Base-by-base conservation (phyloP, 2,797 vertebrate genomes). In the Poecilia velifera region DNA sequence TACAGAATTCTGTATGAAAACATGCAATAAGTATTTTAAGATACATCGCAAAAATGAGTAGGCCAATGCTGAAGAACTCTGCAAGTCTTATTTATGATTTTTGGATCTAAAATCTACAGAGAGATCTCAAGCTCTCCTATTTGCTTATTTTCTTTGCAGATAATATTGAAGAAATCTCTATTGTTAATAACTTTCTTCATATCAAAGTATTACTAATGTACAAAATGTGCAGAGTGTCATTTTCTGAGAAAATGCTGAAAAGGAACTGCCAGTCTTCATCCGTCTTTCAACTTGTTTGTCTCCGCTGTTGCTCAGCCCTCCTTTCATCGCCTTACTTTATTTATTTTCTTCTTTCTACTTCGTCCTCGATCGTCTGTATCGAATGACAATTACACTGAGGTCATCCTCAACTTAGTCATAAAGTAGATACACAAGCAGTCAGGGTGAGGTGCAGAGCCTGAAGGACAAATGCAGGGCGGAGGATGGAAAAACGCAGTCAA, bases 351-450 rank as follows among this genome's bases (percentile, higher is more conserved):
- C 78, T 81, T 73, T 78, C 64, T 81, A 71, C 72, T 76, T 71
- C 47, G 43, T 73, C 47, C 73, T 74, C 84, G 46, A 88, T 78
- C 73, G 81, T 86, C 83, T 87, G 43, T 45, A 88, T 87, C 82
- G 79, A 72, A 82, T 85, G 74, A 86, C 72, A 83, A 57, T 86
- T 78, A 82, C 57, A 41, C 45, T 25, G 10, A 0, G 71, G 59
- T 86, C 82, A 59, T 80, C 79, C 87, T 76, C 85, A 72, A 77
- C 62, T 22, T 31, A 78, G 74, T 39, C 79, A 77, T 72, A 57
- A 74, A 80, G 76, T 70, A 57, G 74, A 41, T 39, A 51, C 77
- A 88, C 55, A 81, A 84, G 87, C 28, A 85, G 76, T 86, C 22
- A 16, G 72, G 64, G 49, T 51, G 47, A 75, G 73, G 59, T 76